phyloP scores from a whole-genome alignment of 2,888 invertebrate species.

The Melolontha melolontha region DNA sequence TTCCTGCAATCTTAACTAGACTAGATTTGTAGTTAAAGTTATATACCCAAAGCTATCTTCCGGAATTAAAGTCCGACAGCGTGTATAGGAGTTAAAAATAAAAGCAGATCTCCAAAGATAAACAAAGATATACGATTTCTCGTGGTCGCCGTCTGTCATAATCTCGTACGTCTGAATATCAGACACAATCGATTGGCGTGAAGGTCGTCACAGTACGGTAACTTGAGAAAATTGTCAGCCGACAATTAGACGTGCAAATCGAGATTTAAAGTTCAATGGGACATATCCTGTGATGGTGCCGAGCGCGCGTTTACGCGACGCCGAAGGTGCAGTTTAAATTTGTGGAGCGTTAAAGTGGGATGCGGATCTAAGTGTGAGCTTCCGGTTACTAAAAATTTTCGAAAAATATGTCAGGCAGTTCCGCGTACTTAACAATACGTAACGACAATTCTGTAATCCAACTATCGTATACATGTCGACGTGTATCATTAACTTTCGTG shows the following conservation, averaged over 20 bases:
- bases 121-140: constrained; percentile 18
- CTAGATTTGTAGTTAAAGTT: too few relatives aligned
- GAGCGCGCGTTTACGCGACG: constrained; percentile 44
- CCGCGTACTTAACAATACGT: too few relatives aligned
- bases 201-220: constrained; percentile 34
- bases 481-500: too few relatives aligned
- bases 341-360: constrained; percentile 7
- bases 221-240: constrained; percentile 31
- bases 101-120: background rate
- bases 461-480: too few relatives aligned
- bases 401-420: too few relatives aligned
- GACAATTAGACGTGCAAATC: constrained; percentile 34
- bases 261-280: constrained; percentile 26
- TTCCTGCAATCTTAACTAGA: too few relatives aligned
- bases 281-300: constrained; percentile 27
- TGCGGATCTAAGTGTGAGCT: background rate
- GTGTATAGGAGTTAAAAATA: too few relatives aligned
- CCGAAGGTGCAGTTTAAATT: constrained; percentile 6
- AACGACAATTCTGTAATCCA: too few relatives aligned
- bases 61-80: too few relatives aligned
- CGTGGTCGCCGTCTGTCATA: constrained; percentile 12
- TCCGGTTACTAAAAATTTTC: too few relatives aligned
- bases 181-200: constrained; percentile 30
- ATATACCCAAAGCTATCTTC: too few relatives aligned
- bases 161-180: constrained; percentile 16